Base-by-base conservation (phyloP, 64 coral and sea anemone genomes). In the Actinia tenebrosa region DNA sequence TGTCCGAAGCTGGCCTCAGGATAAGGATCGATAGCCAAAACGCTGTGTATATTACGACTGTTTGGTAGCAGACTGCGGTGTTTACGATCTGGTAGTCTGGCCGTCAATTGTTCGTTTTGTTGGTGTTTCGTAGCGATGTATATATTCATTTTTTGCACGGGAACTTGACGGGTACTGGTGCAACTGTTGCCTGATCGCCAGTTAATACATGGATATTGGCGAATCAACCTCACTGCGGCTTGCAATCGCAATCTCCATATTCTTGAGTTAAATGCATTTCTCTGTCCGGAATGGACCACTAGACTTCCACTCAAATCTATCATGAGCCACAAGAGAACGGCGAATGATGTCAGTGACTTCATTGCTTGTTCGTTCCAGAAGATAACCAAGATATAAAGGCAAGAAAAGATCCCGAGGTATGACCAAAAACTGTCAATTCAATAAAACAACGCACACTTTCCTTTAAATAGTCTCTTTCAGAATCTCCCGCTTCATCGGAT, bases 1-100 rank as follows among this genome's bases (percentile, higher is more conserved):
- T 94, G 92, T 44, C 92, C 92, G 58, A 94, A 88, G 88, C 80
- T 88, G 17, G 88, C 85, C 25, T 91, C 89, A 16, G 92, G 92
- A 37, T 84, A 91, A 8, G 92, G 92, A 64, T 94, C 92, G 16
- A 94, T 78, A 4, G 87, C 92, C 20, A 94, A 61, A 13, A 91
- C 92, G 11, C 88, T 88, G 27, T 94, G 86, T 15, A 87, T 61
- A 50, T 87, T 86, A 9, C 64, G 78, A 80, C 69, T 26, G 53
- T 47, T 83, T 16, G 64, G 63, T 22, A 87, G 59, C 30, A 94
- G 86, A 37, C 85, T 86, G 23, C 62, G 79, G 2, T 64, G 79
- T 77, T 64, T 87, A 60, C 82, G 79, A 79, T 94, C 88, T 53
- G 92, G 89, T 43, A 89, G 80, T 20, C 86, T 42, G 16, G 89